These are phyloP conservation scores for Mycalesis mineus DNA, from an alignment of 2,888 invertebrate genomes.

Conservation along the genomic window DNA sequence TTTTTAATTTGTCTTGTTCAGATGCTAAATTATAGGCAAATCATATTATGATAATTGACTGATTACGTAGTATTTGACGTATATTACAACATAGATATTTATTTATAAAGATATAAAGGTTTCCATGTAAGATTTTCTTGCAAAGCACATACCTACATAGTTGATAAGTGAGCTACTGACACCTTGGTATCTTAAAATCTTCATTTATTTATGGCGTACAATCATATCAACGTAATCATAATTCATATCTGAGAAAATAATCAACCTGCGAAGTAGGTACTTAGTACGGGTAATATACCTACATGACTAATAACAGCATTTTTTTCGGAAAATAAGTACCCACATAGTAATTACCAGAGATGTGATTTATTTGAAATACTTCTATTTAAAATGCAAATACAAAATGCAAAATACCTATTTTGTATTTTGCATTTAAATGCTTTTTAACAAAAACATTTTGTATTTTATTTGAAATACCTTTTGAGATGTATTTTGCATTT, in stretches of 20 bases:
- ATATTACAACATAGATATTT: neutral
- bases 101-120: neutral
- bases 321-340: too few species aligned
- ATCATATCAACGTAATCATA: neutral
- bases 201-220: neutral
- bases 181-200: slow-evolving; percentile 3
- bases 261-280: neutral
- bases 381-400: too few species aligned
- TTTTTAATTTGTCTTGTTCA: too few species aligned
- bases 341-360: too few species aligned
- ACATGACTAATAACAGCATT: neutral
- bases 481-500: too few species aligned
- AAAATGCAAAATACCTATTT: too few species aligned
- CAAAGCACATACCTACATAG: neutral
- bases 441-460: too few species aligned
- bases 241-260: neutral
- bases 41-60: neutral
- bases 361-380: too few species aligned
- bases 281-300: neutral
- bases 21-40: neutral
- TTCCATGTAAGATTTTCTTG: neutral
- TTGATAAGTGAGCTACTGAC: neutral
- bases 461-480: too few species aligned
- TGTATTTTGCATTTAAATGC: too few species aligned
- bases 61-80: neutral